phyloP scores from a whole-genome alignment of 2,113 vertebrate species.

The Microtus pennsylvanicus region DNA sequence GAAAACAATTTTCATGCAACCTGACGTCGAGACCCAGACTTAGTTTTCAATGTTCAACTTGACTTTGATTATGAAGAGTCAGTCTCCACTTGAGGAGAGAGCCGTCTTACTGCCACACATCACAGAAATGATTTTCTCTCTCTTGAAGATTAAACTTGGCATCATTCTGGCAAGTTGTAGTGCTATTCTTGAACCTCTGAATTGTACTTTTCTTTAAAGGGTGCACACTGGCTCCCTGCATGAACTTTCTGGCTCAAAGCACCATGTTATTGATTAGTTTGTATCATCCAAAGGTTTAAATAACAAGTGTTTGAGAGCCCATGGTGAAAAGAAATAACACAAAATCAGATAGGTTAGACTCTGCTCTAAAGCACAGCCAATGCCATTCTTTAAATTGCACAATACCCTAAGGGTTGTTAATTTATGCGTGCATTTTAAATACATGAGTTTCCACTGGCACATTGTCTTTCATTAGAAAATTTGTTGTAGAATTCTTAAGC shows the following conservation, averaged over 20 bases:
- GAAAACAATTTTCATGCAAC: slow-evolving; percentile 11
- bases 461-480: background rate
- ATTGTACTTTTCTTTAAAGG: slow-evolving; percentile 44
- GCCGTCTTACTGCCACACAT: background rate
- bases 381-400: background rate
- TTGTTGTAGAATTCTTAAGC: background rate
- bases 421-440: background rate
- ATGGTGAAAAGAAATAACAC: slow-evolving; percentile 22
- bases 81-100: slow-evolving; percentile 30
- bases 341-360: background rate
- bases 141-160: slow-evolving; percentile 22
- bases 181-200: slow-evolving; percentile 37
- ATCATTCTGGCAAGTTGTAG: slow-evolving; percentile 15
- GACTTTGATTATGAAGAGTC: background rate
- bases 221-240: background rate
- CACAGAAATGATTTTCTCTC: slow-evolving; percentile 29
- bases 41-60: background rate
- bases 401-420: background rate
- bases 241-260: slow-evolving; percentile 50
- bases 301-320: background rate
- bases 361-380: slow-evolving; percentile 3
- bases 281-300: slow-evolving; percentile 42
- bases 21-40: background rate
- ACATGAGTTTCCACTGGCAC: background rate
- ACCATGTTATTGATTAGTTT: slow-evolving; percentile 64